Evolutionary conservation across 2,797 vertebrate genomes (phyloP), one percentile per base, ranked within the genome.

Genomic region (Poecile montanus): DNA sequence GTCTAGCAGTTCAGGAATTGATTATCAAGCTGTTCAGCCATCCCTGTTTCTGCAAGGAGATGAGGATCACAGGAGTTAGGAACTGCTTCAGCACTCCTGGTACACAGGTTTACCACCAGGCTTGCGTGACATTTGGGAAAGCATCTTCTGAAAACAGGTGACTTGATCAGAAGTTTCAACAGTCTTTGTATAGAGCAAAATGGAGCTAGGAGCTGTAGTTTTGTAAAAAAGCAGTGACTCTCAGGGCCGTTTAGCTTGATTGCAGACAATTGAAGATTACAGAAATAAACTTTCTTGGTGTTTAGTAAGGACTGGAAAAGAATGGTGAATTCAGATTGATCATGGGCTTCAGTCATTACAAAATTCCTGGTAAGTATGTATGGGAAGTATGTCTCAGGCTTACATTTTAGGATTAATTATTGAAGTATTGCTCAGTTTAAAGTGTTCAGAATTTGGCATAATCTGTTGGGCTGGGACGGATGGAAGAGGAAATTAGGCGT

Each of bases 71-170:
- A 17, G 48, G 32, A 80, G 11, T 17, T 8, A 44, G 36, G n/a
- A 40, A 7, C 45, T 86, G 11, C 26, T 68, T 74, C 32, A 81
- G 16, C 57, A 71, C 10, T 75, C 30, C 19, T 54, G 17, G 10
- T 66, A 6, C 15, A 19, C 17, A n/a, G 42, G 27, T 71, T 29
- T 32, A 47, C 32, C 34, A 34, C 9, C 9, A 36, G 57, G 48
- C 1, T 0, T 3, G 1, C 42, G 9, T 86, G 17, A 13, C 1
- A 0, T 47, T 12, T 53, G n/a, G 29, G 15, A 71, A 21, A 3
- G 10, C 73, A 19, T 51, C 30, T 62, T 70, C 34, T 72, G 8
- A 32, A 73, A 85, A 13, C 13, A 50, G 6, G 9, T 78, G 54
- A 61, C 45, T 76, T 76, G 8, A 7, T 70, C 42, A 71, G n/a